These are phyloP conservation scores for Arrhopalites spinosus DNA, from an alignment of 2,888 invertebrate genomes.

Conservation along the genomic window DNA sequence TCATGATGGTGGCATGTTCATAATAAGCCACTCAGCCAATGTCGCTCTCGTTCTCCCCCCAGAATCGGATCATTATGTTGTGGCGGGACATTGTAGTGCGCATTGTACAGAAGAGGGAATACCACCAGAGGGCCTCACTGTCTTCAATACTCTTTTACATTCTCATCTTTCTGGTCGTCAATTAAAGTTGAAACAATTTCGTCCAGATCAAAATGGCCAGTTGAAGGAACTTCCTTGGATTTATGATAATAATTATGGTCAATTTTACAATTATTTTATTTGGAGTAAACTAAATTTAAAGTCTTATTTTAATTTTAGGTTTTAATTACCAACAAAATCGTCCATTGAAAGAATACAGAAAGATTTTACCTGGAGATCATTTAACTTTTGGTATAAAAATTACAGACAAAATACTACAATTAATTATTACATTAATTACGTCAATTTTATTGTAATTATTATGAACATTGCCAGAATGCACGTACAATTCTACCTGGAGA, in stretches of 20 bases:
- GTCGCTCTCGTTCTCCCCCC: not conserved
- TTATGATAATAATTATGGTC: no score
- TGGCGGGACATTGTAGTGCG: slow-evolving; percentile 13
- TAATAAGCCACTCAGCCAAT: not conserved
- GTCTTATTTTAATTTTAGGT: no score
- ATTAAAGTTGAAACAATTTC: not conserved
- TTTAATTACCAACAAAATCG: slow-evolving; percentile 29
- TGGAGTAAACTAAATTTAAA: no score
- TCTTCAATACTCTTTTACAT: slow-evolving; percentile 24
- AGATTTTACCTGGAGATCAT: slow-evolving; percentile 28
- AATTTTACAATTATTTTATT: no score
- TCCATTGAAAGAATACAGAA: not conserved
- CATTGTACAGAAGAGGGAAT: not conserved
- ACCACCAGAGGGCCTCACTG: not conserved
- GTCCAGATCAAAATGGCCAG: not conserved
- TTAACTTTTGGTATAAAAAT: slow-evolving; percentile 21
- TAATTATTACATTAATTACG: slow-evolving; percentile 72
- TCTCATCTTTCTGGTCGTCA: slow-evolving; percentile 20
- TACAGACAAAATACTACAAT: not conserved
- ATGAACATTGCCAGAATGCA: slow-evolving; percentile 35
- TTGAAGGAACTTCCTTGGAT: no score
- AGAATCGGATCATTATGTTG: not conserved
- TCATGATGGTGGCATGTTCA: not conserved
- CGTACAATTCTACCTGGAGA: slow-evolving; percentile 26
- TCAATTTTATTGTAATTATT: not conserved